phyloP scores from a whole-genome alignment of 2,113 vertebrate genomes.

The Micronycteris hirsuta region DNA sequence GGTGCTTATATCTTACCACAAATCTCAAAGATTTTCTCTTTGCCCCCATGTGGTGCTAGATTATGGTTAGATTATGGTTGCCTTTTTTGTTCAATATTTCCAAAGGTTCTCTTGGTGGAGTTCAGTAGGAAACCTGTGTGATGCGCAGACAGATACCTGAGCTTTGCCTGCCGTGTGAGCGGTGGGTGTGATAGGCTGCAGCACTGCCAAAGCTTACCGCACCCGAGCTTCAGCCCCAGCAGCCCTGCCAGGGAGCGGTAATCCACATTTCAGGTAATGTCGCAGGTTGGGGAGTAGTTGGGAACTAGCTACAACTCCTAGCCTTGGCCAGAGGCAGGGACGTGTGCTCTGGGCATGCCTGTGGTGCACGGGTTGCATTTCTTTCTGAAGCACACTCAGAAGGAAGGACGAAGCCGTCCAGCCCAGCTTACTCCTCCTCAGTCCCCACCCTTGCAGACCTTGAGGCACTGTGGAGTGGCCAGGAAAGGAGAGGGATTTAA shows the following conservation, averaged over 20 bases:
- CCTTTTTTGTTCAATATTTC: constrained; percentile 12
- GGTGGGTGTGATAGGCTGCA: neutral
- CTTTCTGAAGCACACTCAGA: neutral
- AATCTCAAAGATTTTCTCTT: neutral
- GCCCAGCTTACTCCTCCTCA: neutral
- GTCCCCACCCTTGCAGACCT: constrained; percentile 26
- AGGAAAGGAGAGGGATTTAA: constrained; percentile 2
- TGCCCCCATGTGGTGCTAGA: neutral
- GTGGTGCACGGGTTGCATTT: neutral
- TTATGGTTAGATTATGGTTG: neutral
- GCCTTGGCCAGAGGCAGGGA: neutral
- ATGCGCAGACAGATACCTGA: neutral
- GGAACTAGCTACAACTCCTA: neutral
- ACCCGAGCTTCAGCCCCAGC: neutral
- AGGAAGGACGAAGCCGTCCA: neutral
- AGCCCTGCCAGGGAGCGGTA: neutral
- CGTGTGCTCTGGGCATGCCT: neutral
- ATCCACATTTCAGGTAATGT: neutral
- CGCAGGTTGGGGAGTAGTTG: neutral
- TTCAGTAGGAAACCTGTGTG: neutral
- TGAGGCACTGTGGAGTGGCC: constrained; percentile 21
- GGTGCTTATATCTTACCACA: neutral
- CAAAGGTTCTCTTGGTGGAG: neutral
- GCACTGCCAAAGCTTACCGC: neutral
- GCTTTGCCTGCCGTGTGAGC: neutral